Conservation (phyloP, 2,113 vertebrate genomes). For the Sitta europaea region DNA sequence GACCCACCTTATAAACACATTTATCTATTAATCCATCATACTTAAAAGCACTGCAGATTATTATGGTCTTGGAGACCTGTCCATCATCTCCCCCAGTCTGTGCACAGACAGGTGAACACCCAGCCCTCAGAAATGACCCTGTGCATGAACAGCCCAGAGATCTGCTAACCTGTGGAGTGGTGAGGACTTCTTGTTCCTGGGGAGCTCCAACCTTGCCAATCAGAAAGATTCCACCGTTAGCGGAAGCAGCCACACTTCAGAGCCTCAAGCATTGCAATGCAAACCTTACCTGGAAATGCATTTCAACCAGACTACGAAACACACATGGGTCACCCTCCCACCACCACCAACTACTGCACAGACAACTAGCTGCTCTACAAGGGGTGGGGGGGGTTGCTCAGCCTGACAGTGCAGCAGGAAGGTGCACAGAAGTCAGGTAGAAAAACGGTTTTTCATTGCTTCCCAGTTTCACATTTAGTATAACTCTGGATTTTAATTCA, state of each 20-base stretch:
- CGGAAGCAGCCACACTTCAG: conserved; percentile 41
- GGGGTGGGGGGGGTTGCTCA: not conserved
- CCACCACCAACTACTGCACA: not conserved
- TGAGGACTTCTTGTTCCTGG: conserved; percentile 58
- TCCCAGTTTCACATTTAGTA: not conserved
- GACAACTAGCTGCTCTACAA: not conserved
- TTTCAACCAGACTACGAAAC: conserved; percentile 26
- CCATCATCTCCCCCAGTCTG: not conserved
- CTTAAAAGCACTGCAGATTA: not conserved
- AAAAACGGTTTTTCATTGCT: not conserved
- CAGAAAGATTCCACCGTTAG: conserved; percentile 56
- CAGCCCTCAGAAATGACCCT: not conserved
- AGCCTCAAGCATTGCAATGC: conserved; percentile 29
- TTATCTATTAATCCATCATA: not conserved
- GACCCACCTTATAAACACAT: fast-evolving
- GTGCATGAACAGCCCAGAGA: not conserved
- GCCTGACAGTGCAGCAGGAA: not conserved
- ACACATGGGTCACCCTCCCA: not conserved
- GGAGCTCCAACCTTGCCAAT: conserved; percentile 56
- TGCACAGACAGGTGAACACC: not conserved
- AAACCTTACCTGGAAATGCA: conserved; percentile 47
- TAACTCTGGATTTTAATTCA: not conserved
- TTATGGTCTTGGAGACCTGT: not conserved
- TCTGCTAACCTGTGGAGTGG: conserved; percentile 43
- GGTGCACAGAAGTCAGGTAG: not conserved